A percentile compares a stretch with the other conserved stretches of the same genome.
These are phyloP conservation scores for Heliconius nattereri DNA, from an alignment of 1,140 invertebrate genomes.

Conservation along the genomic window DNA sequence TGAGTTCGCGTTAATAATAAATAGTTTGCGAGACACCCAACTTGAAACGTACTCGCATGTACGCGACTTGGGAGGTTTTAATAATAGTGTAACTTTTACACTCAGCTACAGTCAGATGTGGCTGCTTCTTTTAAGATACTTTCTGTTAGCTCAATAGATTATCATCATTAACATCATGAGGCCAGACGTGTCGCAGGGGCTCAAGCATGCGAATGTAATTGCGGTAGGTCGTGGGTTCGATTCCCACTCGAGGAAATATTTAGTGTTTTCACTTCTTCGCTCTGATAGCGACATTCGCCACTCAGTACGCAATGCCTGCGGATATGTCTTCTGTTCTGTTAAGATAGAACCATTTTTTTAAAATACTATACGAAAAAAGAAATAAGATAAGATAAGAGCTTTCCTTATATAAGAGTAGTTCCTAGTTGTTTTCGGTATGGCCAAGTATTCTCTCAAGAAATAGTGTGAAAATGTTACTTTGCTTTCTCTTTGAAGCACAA, in stretches of 20 bases:
- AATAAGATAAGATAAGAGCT: too few relatives aligned
- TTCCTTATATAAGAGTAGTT: not conserved
- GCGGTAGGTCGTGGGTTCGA: too few relatives aligned
- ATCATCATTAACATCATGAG: too few relatives aligned
- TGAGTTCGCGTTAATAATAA: constrained; percentile 45
- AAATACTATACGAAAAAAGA: too few relatives aligned
- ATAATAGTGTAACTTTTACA: constrained; percentile 32
- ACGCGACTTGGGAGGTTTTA: constrained; percentile 31
- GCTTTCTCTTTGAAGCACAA: not conserved
- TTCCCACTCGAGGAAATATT: too few relatives aligned
- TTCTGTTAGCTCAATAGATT: not conserved
- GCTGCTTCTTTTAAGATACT: not conserved
- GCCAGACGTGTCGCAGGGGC: too few relatives aligned
- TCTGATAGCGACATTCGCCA: too few relatives aligned
- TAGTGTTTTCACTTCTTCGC: too few relatives aligned
- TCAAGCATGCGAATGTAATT: too few relatives aligned
- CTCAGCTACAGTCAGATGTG: constrained; percentile 22
- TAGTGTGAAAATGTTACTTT: constrained; percentile 4
- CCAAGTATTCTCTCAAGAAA: not conserved
- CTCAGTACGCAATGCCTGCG: too few relatives aligned
- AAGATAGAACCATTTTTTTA: too few relatives aligned
- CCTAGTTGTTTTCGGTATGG: not conserved
- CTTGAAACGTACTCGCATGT: constrained; percentile 27
- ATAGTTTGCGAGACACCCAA: constrained; percentile 41
- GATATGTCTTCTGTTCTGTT: too few relatives aligned